Evolutionary conservation across 1,140 invertebrate genomes (phyloP).

Genomic region (Tigriopus japonicus): DNA sequence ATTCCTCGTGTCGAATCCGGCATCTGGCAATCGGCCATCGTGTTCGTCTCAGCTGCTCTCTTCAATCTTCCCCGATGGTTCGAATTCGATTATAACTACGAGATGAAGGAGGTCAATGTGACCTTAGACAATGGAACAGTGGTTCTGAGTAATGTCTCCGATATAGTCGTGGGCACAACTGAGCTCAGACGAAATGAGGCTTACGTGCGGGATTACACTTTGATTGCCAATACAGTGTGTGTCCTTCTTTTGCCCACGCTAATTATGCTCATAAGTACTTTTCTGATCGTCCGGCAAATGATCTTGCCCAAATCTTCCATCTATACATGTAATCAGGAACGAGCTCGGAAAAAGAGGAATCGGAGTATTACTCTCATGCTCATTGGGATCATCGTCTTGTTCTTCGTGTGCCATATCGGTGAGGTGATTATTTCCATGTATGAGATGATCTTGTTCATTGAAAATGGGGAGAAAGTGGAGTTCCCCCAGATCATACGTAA

Average conservation of each 20-base stretch:
- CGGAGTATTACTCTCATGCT: constrained; percentile 5
- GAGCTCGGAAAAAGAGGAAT: not conserved
- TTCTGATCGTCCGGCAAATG: not conserved
- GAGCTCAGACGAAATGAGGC: not conserved
- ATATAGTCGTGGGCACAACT: not conserved
- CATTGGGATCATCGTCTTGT: constrained; percentile 6
- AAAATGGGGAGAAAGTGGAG: not conserved
- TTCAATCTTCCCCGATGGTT: constrained; percentile 6
- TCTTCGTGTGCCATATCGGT: constrained; percentile 6
- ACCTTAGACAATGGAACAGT: not conserved
- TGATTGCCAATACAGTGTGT: not conserved
- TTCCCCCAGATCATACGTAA: not conserved
- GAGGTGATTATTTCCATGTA: constrained; percentile 1
- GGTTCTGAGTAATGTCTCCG: not conserved
- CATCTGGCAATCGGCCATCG: constrained; percentile 38
- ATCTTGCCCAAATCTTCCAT: not conserved
- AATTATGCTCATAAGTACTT: not conserved
- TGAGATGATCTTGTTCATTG: not conserved
- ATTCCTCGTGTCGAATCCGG: no score
- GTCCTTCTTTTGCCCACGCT: not conserved
- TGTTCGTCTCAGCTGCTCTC: constrained; percentile 21
- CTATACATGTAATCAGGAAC: not conserved
- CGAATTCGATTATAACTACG: constrained; percentile 8
- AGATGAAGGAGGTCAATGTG: not conserved
- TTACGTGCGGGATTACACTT: constrained; percentile 2